These are phyloP conservation scores for Hydriomena furcata DNA, from an alignment of 2,888 invertebrate species.

Conservation along the genomic window DNA sequence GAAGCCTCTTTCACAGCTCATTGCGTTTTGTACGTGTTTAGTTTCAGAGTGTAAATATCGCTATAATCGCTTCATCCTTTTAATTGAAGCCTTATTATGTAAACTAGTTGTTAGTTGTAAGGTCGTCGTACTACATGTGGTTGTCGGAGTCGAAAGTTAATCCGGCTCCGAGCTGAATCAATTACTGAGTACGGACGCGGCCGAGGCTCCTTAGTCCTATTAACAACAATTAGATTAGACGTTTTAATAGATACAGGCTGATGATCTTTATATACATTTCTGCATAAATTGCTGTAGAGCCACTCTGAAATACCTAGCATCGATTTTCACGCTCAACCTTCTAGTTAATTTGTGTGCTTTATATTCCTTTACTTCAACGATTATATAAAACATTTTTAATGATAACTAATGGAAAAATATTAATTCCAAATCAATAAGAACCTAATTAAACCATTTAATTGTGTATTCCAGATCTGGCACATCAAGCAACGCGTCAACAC, in stretches of 20 bases:
- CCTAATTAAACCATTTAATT: neutral
- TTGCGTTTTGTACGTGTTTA: conserved; percentile 45
- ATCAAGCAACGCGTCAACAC: conserved; percentile 95
- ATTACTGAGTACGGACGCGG: conserved; percentile 59
- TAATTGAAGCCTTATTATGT: conserved; percentile 71
- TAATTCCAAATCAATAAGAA: too few species aligned
- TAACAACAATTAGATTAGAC: conserved; percentile 68
- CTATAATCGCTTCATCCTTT: conserved; percentile 68
- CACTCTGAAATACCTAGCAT: conserved; percentile 24
- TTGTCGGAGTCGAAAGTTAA: conserved; percentile 61
- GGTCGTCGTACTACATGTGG: conserved; percentile 62
- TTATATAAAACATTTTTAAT: too few species aligned
- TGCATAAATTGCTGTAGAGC: conserved; percentile 48
- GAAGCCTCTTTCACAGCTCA: conserved; percentile 52
- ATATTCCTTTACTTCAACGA: too few species aligned
- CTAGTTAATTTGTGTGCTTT: too few species aligned
- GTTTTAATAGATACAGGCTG: conserved; percentile 55
- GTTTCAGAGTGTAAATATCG: conserved; percentile 55
- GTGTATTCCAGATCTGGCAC: conserved; percentile 87
- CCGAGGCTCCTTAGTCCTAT: conserved; percentile 57
- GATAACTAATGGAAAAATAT: too few species aligned
- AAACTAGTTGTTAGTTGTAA: conserved; percentile 60
- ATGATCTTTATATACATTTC: conserved; percentile 60
- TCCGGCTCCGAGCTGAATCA: conserved; percentile 66
- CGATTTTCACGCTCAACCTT: conserved; percentile 29